Evolutionary conservation across 2,113 vertebrate species (phyloP), one percentile per base, ranked within the genome.

Genomic region (Seriola dumerili): DNA sequence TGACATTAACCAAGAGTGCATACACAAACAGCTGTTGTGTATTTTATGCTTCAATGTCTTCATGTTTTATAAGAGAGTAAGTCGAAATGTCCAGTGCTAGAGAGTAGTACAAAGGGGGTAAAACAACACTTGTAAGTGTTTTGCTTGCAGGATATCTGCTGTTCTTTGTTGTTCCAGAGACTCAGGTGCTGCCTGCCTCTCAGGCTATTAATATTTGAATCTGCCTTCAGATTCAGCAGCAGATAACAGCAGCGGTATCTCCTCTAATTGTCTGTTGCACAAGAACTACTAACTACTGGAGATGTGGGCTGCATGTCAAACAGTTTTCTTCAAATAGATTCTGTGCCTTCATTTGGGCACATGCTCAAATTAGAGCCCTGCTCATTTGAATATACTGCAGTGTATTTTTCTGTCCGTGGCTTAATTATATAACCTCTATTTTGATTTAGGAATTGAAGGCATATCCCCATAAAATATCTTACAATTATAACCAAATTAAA

Each of bases 221-320:
- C 54, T 40, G 79, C 69, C 81, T 69, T 86, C 64, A 86, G 83
- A 88, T 85, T 88, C 46, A 84, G 62, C 70, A 65, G 85, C 84
- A 83, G 82, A 85, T 86, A 89, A 82, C 71, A 84, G 69, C 76
- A 72, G 69, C 38, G 6, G 50, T 66, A 79, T 86, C 77, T 75
- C 65, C 66, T 85, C 80, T 92, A 93, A 94, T 93, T 93, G 85
- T 73, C 80, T 80, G 55, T 89, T 93, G 75, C 85, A 78, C 83
- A 58, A 88, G 78, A 90, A 83, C 64, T 57, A 76, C 83, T 81
- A 80, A 85, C 84, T 81, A 81, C 75, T 40, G 66, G 64, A 69
- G 57, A 85, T 91, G 85, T 72, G 65, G 68, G 42, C 81, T 90
- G 88, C 81, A 91, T 94, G 83, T 89, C 66, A 89, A 93, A 71